A percentile compares a stretch with the other conserved stretches of the same genome.
Evolutionary conservation across 1,140 invertebrate genomes (phyloP).

Genomic region (Dolichoris vasculosae): DNA sequence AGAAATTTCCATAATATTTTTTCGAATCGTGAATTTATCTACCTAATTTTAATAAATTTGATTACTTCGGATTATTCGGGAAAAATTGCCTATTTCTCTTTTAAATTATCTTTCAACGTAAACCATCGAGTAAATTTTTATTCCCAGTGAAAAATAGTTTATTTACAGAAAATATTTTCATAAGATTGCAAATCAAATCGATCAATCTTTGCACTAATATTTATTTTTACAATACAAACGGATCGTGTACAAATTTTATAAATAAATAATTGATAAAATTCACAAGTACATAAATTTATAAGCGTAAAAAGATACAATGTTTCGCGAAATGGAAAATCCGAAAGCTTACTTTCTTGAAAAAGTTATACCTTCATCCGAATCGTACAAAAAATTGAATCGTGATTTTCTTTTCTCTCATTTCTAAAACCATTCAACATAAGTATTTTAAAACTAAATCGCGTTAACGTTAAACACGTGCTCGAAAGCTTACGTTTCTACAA

Average conservation of each 20-base stretch:
- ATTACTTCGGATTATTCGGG: too few species aligned
- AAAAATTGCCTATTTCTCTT: too few species aligned
- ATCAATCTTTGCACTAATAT: not conserved
- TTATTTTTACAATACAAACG: not conserved
- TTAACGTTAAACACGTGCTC: not conserved
- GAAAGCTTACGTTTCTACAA: not conserved
- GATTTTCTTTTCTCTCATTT: not conserved
- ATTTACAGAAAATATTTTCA: not conserved
- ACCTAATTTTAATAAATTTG: too few species aligned
- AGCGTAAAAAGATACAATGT: not conserved
- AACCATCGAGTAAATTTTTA: not conserved
- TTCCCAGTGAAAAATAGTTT: conserved; percentile 1
- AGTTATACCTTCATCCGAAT: not conserved
- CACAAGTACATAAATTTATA: not conserved
- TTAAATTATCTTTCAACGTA: too few species aligned
- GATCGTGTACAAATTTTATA: not conserved
- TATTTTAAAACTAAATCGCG: not conserved
- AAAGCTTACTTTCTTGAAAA: not conserved
- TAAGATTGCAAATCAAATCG: conserved; percentile 11
- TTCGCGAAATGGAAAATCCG: not conserved
- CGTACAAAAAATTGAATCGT: not conserved
- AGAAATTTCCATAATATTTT: too few species aligned
- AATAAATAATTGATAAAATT: not conserved
- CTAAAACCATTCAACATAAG: not conserved
- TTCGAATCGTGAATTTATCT: too few species aligned